Evolutionary conservation across 2,113 vertebrate genomes (phyloP).

Genomic region (Microcebus lehilahytsara): DNA sequence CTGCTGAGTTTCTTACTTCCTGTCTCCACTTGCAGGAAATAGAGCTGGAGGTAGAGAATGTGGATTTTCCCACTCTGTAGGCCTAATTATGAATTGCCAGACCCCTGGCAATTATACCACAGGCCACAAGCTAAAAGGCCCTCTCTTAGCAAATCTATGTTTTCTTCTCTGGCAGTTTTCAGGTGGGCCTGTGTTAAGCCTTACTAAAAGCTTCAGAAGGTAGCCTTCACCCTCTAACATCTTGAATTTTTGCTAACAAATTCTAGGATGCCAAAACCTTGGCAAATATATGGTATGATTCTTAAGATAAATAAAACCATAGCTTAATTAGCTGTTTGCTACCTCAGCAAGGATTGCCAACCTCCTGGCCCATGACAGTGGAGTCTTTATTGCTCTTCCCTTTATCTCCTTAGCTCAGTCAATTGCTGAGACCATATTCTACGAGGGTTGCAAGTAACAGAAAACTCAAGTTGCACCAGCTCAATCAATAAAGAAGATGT

Average conservation of each 20-base stretch:
- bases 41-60: conserved; percentile 23
- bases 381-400: not conserved
- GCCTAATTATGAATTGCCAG: conserved; percentile 32
- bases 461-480: not conserved
- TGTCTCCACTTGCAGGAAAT: conserved; percentile 5
- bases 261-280: not conserved
- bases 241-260: conserved; percentile 4
- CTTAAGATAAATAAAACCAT: not conserved
- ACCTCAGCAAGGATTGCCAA: not conserved
- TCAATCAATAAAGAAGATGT: not conserved
- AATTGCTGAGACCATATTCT: not conserved
- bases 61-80: conserved; percentile 21
- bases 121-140: not conserved
- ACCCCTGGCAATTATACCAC: not conserved
- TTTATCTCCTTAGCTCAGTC: not conserved
- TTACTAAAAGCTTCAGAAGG: not conserved
- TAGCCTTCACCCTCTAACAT: not conserved
- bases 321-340: not conserved
- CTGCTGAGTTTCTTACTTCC: conserved; percentile 5
- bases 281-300: not conserved
- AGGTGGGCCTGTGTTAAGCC: not conserved
- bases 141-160: not conserved
- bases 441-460: not conserved
- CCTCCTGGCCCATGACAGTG: not conserved
- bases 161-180: conserved; percentile 13